Evolutionary conservation across 1,140 invertebrate genomes (phyloP), one percentile per base, ranked within the genome.

Genomic region (Drosophila bocqueti): DNA sequence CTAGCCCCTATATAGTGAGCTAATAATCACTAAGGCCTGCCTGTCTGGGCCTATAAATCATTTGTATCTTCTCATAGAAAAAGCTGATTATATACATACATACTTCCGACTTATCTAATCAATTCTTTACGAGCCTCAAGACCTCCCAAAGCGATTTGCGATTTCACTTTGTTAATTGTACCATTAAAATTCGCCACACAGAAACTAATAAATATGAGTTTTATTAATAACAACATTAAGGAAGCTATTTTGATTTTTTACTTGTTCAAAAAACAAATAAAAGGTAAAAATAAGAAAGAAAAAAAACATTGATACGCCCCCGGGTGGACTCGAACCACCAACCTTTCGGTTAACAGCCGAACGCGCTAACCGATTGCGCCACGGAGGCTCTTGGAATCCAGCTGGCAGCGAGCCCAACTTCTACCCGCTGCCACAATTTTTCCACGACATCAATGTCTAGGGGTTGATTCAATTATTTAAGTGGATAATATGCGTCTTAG

Each of bases 261-360:
- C 18, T 24, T 16, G 15, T 38, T 21, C 21, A 18, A 0, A 10
- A 36, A 21, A 21, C 4, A 34, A 40, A 36, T 31, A 31, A 21
- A 47, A 9, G 3, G 8, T 34, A 16, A 45, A n/a, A 34, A 9
- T 15, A 40, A 29, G 50, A 29, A 60, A 60, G 36, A 16, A 3
- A 9, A 18, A 46, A 47, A 47, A 47, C 24, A 24, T 47, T 36
- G 1, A 16, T 4, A 1, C 94, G 94, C 94, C 94, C 94, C 94
- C 94, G 94, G 96, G 96, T 96, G 96, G 96, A 95, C 95, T 96
- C 95, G 96, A 96, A 96, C 96, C 96, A 96, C 96, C 96, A 96
- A 96, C 96, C 96, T 96, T 96, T 95, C 95, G 95, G 95, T 96
- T 96, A 96, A 95, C 95, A 95, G 95, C 95, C 95, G 95, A 96